Evolutionary conservation across 2,888 invertebrate species (phyloP).

Genomic region (Acronicta aceris): DNA sequence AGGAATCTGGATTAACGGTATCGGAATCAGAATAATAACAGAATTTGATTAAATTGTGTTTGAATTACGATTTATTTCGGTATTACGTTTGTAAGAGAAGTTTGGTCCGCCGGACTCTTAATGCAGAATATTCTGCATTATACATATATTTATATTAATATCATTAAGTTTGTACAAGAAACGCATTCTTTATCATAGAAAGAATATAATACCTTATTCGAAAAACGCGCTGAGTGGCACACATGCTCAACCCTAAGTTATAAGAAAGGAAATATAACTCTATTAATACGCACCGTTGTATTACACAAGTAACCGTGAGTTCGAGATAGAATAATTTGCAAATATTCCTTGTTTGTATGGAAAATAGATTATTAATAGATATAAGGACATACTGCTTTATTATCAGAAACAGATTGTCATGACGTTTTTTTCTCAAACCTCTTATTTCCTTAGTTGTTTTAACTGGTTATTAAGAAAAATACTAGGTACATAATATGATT

Average conservation of each 20-base stretch:
- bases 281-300: slow-evolving; percentile 23
- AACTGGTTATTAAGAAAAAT: slow-evolving; percentile 30
- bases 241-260: slow-evolving; percentile 26
- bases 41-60: too few species aligned
- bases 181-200: too few species aligned
- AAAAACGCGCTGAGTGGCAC: too few species aligned
- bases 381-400: slow-evolving; percentile 28
- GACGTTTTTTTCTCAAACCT: slow-evolving; percentile 13
- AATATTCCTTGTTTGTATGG: slow-evolving; percentile 28
- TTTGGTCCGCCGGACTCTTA: too few species aligned
- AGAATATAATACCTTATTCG: too few species aligned
- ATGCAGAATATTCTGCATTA: too few species aligned
- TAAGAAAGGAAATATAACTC: slow-evolving; percentile 29
- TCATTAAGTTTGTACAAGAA: too few species aligned
- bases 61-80: too few species aligned
- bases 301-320: slow-evolving; percentile 28
- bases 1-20: too few species aligned
- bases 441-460: slow-evolving; percentile 6
- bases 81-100: too few species aligned
- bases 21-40: too few species aligned
- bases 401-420: slow-evolving; percentile 28
- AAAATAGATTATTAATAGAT: slow-evolving; percentile 34
- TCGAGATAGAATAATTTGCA: slow-evolving; percentile 39
- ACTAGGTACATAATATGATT: neutral
- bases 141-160: too few species aligned